These are phyloP conservation scores for Drosophila leontia DNA, from an alignment of 1,140 invertebrate genomes.

Conservation along the genomic window DNA sequence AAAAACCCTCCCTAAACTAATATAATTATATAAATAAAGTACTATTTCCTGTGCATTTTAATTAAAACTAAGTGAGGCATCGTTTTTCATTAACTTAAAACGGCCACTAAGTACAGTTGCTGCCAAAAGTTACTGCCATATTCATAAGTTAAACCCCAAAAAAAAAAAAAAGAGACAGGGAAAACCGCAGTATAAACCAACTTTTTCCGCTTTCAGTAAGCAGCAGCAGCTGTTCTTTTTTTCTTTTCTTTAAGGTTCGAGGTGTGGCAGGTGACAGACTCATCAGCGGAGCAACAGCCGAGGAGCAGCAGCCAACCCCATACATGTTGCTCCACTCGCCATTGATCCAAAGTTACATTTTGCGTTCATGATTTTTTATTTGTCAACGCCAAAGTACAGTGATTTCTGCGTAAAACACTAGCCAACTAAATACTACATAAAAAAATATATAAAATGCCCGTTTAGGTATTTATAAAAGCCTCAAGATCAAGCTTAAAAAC, in stretches of 20 bases:
- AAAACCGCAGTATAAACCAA: slow-evolving; percentile 30
- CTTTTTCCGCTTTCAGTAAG: slow-evolving; percentile 19
- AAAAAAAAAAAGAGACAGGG: background rate
- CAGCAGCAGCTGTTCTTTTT: slow-evolving; percentile 12
- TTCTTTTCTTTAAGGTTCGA: background rate
- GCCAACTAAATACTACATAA: no score
- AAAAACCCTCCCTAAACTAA: background rate
- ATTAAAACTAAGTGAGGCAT: slow-evolving; percentile 17
- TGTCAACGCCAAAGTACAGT: slow-evolving; percentile 15
- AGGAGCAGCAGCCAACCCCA: background rate
- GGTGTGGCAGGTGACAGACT: slow-evolving; percentile 42
- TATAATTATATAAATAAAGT: background rate
- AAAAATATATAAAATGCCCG: no score
- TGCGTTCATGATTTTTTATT: slow-evolving; percentile 19
- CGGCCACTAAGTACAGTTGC: slow-evolving; percentile 28
- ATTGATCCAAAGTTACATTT: slow-evolving; percentile 31
- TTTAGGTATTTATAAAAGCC: no score
- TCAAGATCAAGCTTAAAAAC: no score
- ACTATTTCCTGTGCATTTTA: slow-evolving; percentile 29
- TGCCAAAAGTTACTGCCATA: slow-evolving; percentile 43
- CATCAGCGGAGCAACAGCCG: slow-evolving; percentile 19
- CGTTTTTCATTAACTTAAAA: slow-evolving; percentile 33
- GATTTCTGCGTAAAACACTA: background rate
- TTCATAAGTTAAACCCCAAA: slow-evolving; percentile 40
- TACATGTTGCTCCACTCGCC: slow-evolving; percentile 38